phyloP scores from a whole-genome alignment of 2,888 invertebrate genomes.

The Acronicta alni region DNA sequence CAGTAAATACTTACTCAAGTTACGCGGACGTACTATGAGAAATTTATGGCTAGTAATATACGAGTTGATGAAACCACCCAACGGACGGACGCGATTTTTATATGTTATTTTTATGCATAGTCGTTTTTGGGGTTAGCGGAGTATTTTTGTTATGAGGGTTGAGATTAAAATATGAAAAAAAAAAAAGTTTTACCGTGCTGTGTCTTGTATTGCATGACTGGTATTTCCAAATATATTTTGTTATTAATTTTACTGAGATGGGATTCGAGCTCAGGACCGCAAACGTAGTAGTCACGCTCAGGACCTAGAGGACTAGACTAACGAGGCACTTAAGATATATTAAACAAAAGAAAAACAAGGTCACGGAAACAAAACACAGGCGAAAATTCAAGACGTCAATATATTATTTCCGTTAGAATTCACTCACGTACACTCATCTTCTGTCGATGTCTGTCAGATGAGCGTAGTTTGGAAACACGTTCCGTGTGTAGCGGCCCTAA shows the following conservation, averaged over 20 bases:
- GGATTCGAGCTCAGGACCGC: too few species aligned
- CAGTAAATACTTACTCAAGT: slow-evolving; percentile 77
- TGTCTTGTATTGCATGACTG: too few species aligned
- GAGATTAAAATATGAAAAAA: slow-evolving; percentile 5
- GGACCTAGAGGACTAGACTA: too few species aligned
- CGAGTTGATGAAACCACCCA: slow-evolving; percentile 74
- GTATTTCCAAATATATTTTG: too few species aligned
- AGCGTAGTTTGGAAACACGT: slow-evolving; percentile 38
- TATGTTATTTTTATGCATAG: slow-evolving; percentile 62
- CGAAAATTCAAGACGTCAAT: slow-evolving; percentile 13
- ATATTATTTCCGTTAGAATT: slow-evolving; percentile 43
- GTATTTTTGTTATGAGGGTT: slow-evolving; percentile 12
- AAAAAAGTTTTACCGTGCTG: background rate
- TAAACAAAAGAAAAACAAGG: background rate
- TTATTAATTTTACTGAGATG: too few species aligned
- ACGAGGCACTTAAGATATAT: too few species aligned
- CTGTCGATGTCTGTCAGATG: slow-evolving; percentile 43
- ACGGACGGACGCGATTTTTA: slow-evolving; percentile 58
- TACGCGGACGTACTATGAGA: slow-evolving; percentile 66
- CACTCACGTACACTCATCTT: slow-evolving; percentile 48
- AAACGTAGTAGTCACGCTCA: too few species aligned
- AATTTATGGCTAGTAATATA: slow-evolving; percentile 83
- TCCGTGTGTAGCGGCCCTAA: slow-evolving; percentile 29
- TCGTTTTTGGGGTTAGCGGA: slow-evolving; percentile 26
- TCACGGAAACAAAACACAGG: background rate